Base-by-base conservation (phyloP, 2,797 vertebrate genomes). In the Holocentrus rufus region DNA sequence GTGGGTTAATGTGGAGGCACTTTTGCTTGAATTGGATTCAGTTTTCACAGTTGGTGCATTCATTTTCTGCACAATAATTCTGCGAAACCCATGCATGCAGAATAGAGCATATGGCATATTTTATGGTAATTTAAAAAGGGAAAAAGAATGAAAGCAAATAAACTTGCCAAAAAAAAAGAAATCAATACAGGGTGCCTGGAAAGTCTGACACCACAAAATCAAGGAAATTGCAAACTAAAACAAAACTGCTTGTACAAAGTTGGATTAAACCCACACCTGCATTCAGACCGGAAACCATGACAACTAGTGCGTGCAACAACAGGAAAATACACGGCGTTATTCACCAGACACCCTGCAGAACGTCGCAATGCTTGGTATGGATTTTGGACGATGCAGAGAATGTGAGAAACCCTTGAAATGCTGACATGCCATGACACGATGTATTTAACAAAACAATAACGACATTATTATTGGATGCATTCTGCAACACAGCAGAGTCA, bases 1-100 rank as follows among this genome's bases (percentile, higher is more conserved):
- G 6, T 57, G 13, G n/a, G 46, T 59, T 42, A 34, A 20, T 13
- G 9, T 5, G 22, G 8, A 50, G 13, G 31, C 39, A 30, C 14
- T 58, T 30, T 44, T 50, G 46, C 23, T 52, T 20, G 23, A 57
- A 56, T 72, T 34, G 7, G 46, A 34, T 63, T 52, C 50, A 54
- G 13, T 30, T 27, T 36, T 36, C 4, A 9, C 8, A 8, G 36
- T 53, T 54, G 11, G 20, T 42, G 14, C 17, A 57, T 9, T 46
- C 23, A 25, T 14, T 31, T 27, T 49, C 20, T 36, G 22, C 46
- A 61, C 39, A 42, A 4, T n/a, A 52, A 20, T 42, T 34, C 34
- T 60, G 7, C 42, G 34, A 30, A 49, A 52, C 6, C 53, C 17
- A 22, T 25, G 49, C 17, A 70, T 57, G 44, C 18, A 2, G 17